phyloP scores from a whole-genome alignment of 2,113 vertebrate genomes.

The Corapipo altera region DNA sequence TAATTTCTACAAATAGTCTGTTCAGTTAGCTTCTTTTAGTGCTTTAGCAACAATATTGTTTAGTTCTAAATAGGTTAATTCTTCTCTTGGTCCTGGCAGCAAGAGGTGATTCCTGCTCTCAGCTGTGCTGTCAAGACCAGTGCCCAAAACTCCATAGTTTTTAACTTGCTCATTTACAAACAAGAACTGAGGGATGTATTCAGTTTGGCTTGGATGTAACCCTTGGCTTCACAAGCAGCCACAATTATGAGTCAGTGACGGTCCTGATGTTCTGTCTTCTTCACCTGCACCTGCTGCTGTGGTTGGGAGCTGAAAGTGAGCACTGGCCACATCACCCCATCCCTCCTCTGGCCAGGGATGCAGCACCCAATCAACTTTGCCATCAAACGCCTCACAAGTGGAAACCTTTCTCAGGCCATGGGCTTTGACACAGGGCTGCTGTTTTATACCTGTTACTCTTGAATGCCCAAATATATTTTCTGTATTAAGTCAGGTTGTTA shows the following conservation, averaged over 20 bases:
- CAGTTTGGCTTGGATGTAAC: background rate
- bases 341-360: background rate
- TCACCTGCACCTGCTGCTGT: background rate
- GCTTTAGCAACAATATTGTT: background rate
- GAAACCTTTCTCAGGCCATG: background rate
- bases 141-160: background rate
- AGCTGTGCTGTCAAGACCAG: background rate
- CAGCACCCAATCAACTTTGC: rapidly evolving
- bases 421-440: background rate
- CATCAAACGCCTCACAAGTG: background rate
- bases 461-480: background rate
- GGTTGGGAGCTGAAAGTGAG: background rate
- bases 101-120: background rate
- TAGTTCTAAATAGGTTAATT: background rate
- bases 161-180: background rate
- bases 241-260: rapidly evolving
- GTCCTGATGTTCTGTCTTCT: background rate
- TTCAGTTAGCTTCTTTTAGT: background rate
- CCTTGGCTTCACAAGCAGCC: background rate
- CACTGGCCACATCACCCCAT: background rate
- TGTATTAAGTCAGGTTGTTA: background rate
- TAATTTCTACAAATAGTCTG: background rate
- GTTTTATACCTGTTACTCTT: background rate
- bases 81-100: background rate
- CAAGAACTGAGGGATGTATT: background rate